Percentiles rank a stretch among this genome's conserved stretches.
Evolutionary conservation across 2,113 vertebrate genomes (phyloP).

Genomic region (Poeciliopsis prolifica): DNA sequence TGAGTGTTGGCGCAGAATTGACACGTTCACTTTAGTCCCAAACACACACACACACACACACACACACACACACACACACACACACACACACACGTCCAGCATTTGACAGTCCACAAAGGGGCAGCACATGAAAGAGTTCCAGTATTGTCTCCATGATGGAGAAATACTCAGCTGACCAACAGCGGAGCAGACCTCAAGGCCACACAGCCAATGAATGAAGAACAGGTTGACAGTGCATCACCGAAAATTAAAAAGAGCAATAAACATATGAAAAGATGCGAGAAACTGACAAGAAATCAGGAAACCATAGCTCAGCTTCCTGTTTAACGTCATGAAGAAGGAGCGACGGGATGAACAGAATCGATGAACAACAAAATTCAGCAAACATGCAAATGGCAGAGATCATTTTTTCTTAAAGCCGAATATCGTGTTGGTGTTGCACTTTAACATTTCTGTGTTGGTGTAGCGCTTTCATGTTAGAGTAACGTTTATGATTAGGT

Average conservation of each 20-base stretch:
- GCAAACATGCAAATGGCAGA: no score
- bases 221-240: neutral
- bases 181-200: conserved; percentile 46
- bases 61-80: neutral
- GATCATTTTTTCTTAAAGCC: no score
- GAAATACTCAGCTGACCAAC: conserved; percentile 44
- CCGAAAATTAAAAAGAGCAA: conserved; percentile 24
- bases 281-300: neutral
- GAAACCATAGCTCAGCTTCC: neutral
- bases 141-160: conserved; percentile 49
- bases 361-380: no score
- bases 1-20: conserved; percentile 59
- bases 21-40: conserved; percentile 26
- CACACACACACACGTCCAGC: conserved; percentile 2
- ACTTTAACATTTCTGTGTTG: no score
- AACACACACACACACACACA: conserved; percentile 10
- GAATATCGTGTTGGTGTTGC: no score
- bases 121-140: conserved; percentile 55
- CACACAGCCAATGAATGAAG: conserved; percentile 12
- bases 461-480: no score
- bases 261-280: neutral
- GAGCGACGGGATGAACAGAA: neutral
- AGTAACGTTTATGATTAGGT: no score
- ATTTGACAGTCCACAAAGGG: conserved; percentile 26
- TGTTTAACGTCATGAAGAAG: neutral